phyloP scores from a whole-genome alignment of 2,113 vertebrate genomes.

The Clarias gariepinus region DNA sequence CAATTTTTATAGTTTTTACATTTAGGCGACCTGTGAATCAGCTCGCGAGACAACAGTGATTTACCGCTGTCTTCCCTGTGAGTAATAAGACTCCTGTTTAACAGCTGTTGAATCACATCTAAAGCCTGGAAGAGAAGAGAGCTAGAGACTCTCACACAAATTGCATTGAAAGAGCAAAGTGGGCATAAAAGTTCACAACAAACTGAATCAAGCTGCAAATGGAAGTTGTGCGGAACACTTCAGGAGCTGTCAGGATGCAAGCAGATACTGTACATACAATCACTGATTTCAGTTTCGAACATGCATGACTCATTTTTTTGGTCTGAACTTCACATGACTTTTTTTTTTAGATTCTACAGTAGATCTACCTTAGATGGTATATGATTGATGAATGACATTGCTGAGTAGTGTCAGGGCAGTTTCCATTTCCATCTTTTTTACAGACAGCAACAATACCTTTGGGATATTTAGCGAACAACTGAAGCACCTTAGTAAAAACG shows the following conservation, averaged over 20 bases:
- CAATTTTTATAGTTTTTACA: slow-evolving; percentile 33
- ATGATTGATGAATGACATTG: background rate
- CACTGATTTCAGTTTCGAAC: background rate
- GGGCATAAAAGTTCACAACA: slow-evolving; percentile 65
- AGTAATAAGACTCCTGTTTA: slow-evolving; percentile 59
- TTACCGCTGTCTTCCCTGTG: slow-evolving; percentile 22
- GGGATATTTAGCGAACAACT: background rate
- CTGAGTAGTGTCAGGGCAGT: background rate
- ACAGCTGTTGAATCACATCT: slow-evolving; percentile 57
- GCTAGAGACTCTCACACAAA: slow-evolving; percentile 63
- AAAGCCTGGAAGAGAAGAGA: slow-evolving; percentile 46
- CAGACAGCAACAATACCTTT: background rate
- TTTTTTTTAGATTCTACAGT: background rate
- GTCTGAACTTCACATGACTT: background rate
- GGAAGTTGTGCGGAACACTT: slow-evolving; percentile 19
- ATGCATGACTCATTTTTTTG: background rate
- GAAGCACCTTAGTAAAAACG: slow-evolving; percentile 32
- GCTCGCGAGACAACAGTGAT: slow-evolving; percentile 40
- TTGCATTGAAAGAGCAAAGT: slow-evolving; percentile 63
- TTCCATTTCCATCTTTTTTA: background rate
- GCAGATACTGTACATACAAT: background rate
- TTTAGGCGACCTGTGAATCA: slow-evolving; percentile 33
- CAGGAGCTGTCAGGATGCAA: slow-evolving; percentile 21
- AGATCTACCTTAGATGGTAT: background rate
- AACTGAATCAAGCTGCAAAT: slow-evolving; percentile 60